Conservation (phyloP, 2,113 vertebrate species). For the Megaleporinus macrocephalus region DNA sequence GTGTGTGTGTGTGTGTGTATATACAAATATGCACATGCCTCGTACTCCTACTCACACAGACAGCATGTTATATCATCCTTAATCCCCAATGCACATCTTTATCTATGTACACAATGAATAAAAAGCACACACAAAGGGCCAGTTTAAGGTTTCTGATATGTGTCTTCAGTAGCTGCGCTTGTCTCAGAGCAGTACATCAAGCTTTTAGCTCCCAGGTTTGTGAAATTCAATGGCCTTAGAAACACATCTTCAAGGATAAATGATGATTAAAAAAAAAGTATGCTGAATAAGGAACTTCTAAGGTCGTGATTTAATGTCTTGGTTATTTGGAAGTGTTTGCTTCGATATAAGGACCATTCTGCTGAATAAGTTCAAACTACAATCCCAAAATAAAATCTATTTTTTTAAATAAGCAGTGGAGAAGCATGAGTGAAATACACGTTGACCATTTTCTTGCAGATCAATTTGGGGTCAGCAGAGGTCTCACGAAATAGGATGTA, state of each 20-base stretch:
- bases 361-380: too few relatives aligned
- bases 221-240: background rate
- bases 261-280: too few relatives aligned
- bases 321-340: background rate
- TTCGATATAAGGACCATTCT: background rate
- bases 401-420: background rate
- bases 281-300: background rate
- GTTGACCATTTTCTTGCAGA: background rate
- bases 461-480: background rate
- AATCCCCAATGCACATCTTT: slow-evolving; percentile 59
- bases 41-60: slow-evolving; percentile 67
- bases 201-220: background rate
- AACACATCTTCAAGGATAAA: background rate
- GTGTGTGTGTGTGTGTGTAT: too few relatives aligned
- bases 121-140: slow-evolving; percentile 12
- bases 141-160: background rate
- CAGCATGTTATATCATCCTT: slow-evolving; percentile 69
- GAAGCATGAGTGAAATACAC: background rate
- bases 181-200: slow-evolving; percentile 20
- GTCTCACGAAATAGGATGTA: background rate
- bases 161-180: background rate
- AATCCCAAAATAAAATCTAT: too few relatives aligned
- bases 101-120: slow-evolving; percentile 38
- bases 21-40: slow-evolving; percentile 56
- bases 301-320: background rate